Percentiles rank a stretch among this genome's conserved stretches.
These are phyloP conservation scores for Chelon labrosus DNA, from an alignment of 2,797 vertebrate species.

Conservation along the genomic window DNA sequence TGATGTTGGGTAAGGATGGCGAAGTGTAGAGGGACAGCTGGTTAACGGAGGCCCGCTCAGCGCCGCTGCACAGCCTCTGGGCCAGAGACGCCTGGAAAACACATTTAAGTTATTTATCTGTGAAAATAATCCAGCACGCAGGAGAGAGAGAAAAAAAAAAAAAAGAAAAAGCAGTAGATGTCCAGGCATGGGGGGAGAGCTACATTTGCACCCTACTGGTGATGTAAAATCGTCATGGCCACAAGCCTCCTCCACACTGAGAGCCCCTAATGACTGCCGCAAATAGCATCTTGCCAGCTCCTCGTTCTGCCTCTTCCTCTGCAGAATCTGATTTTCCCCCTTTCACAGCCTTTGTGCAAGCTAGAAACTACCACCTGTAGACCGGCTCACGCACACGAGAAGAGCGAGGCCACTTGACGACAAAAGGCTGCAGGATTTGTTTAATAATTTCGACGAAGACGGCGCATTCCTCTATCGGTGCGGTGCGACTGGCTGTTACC, in stretches of 20 bases:
- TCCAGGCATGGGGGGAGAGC: conserved; percentile 33
- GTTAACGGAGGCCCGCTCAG: conserved; percentile 87
- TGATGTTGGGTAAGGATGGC: conserved; percentile 98
- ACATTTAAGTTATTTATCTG: conserved; percentile 63
- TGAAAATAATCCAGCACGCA: conserved; percentile 4
- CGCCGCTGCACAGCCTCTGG: conserved; percentile 90
- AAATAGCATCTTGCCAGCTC: conserved; percentile 61
- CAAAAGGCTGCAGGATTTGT: conserved; percentile 7
- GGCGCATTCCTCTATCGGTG: no score
- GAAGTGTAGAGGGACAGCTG: conserved; percentile 97
- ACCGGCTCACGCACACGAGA: no score
- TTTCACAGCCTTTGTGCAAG: conserved; percentile 15
- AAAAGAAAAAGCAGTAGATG: not conserved
- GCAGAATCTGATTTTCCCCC: conserved; percentile 36
- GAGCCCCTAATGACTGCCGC: conserved; percentile 64
- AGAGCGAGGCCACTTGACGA: conserved; percentile 6
- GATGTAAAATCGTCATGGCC: conserved; percentile 33
- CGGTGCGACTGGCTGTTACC: conserved; percentile 74
- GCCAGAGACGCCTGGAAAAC: conserved; percentile 84
- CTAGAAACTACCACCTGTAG: conserved; percentile 29
- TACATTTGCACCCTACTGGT: conserved; percentile 14
- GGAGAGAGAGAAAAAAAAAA: not conserved
- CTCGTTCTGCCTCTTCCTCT: conserved; percentile 42
- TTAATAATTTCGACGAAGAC: not conserved
- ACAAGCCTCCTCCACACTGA: conserved; percentile 60